Base-by-base conservation (phyloP, 2,888 invertebrate species). In the Philonicus albiceps region DNA sequence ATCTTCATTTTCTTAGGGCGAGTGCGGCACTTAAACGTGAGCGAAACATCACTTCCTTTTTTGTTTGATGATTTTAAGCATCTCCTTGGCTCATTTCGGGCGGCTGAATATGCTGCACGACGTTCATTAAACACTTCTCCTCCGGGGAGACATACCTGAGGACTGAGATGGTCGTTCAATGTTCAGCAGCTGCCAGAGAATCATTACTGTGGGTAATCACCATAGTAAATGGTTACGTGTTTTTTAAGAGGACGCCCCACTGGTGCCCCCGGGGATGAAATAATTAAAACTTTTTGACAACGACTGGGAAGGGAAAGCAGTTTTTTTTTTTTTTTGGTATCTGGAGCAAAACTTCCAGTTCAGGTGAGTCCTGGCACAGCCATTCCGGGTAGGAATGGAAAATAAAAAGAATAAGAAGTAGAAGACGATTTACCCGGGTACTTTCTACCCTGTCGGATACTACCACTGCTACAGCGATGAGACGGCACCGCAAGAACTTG, bases 231-330 rank as follows among this genome's bases (percentile, higher is more conserved):
- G 78, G 78, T 49, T 49, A 78, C 49, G 78, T 78, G 43, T 78
- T 78, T 78, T 64, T 64, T 64, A 64, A 64, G 64, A 64, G 64
- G 19, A 27, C 64, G 22, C 27, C 64, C 64, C 64, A 27, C 64
- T 27, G 22, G 64, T 64, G 64, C 64, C 64, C 64, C 64, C 64
- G 27, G 49, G 78, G 78, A 78, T 49, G 78, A 78, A 78, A 78
- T 78, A 78, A 78, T 78, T 78, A 78, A 78, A 76, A 78, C 37
- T 49, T 78, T 76, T 78, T 49, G 78, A 78, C 78, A 78, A 78
- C 49, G 27, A 22, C 78, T 16, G 27, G 49, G 78, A 30, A 49
- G 16, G 27, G 49, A 78, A 78, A 22, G 11, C 27, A 43, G 49
- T 78, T 43, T 22, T 64, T 27, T 22, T 22, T 22, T 64, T 78